phyloP scores from a whole-genome alignment of 2,888 invertebrate species.

The Cryptocheilus praepositus region DNA sequence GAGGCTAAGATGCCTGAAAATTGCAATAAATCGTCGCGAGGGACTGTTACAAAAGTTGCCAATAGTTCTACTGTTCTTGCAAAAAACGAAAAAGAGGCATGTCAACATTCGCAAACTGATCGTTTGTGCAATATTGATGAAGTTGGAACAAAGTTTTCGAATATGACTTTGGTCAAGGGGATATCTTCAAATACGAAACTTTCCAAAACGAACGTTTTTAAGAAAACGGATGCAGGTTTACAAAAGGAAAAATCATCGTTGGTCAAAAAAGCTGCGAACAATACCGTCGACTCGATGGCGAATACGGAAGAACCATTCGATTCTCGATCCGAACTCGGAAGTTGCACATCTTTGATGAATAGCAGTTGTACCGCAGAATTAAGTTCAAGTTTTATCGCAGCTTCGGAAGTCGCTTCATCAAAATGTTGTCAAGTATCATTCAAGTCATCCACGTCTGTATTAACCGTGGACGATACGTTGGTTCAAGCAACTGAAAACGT shows the following conservation, averaged over 20 bases:
- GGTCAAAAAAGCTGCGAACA: neutral
- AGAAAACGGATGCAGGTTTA: too few species aligned
- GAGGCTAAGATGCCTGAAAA: neutral
- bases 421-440: conserved; percentile 5
- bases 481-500: neutral
- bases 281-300: neutral
- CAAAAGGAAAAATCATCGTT: neutral
- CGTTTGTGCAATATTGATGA: neutral
- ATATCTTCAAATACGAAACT: neutral
- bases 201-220: too few species aligned
- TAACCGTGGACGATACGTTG: neutral
- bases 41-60: too few species aligned
- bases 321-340: too few species aligned
- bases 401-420: neutral
- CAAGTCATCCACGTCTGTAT: neutral
- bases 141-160: neutral
- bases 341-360: neutral
- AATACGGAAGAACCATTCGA: neutral
- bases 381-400: neutral
- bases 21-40: neutral
- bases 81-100: neutral
- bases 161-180: neutral
- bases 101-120: conserved; percentile 4
- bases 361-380: neutral
- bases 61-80: neutral